A percentile compares a stretch with the other conserved stretches of the same genome.
These are phyloP conservation scores for Bibio marci DNA, from an alignment of 2,888 invertebrate species.

Conservation along the genomic window DNA sequence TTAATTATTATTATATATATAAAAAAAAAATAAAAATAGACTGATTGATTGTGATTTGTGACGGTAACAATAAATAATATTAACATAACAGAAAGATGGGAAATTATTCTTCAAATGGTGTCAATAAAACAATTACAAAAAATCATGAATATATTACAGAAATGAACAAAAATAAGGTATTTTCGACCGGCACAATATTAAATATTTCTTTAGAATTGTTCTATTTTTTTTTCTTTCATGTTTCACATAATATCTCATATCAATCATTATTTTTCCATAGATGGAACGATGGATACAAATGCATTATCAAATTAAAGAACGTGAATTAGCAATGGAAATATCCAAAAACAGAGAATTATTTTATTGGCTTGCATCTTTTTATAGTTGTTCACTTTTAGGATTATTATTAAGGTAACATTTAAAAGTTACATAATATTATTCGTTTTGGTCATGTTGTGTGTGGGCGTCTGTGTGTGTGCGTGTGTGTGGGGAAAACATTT, in stretches of 20 bases:
- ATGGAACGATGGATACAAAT: constrained; percentile 67
- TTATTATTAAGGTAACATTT: constrained; percentile 36
- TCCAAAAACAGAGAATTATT: constrained; percentile 55
- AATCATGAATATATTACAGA: constrained; percentile 20
- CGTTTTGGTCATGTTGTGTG: too few relatives aligned
- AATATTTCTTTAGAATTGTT: constrained; percentile 5
- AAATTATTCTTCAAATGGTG: constrained; percentile 7
- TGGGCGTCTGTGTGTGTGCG: too few relatives aligned
- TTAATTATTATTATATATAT: too few relatives aligned
- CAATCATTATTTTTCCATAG: constrained; percentile 21
- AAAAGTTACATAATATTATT: too few relatives aligned
- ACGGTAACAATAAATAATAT: too few relatives aligned
- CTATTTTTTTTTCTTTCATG: constrained; percentile 13
- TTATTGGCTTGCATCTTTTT: constrained; percentile 54
- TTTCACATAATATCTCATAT: too few relatives aligned
- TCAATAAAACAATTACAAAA: constrained; percentile 10
- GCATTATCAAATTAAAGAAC: constrained; percentile 61
- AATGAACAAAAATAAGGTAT: constrained; percentile 46
- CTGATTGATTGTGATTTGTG: too few relatives aligned
- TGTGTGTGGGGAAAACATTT: too few relatives aligned
- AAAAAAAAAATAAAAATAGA: too few relatives aligned
- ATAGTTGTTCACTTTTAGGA: constrained; percentile 35
- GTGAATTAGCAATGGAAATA: constrained; percentile 51
- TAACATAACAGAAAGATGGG: constrained; percentile 7
- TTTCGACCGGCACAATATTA: neutral